A percentile compares a stretch with the other conserved stretches of the same genome.
phyloP scores from a whole-genome alignment of 2,797 vertebrate genomes.

The Phalanger gymnotis region DNA sequence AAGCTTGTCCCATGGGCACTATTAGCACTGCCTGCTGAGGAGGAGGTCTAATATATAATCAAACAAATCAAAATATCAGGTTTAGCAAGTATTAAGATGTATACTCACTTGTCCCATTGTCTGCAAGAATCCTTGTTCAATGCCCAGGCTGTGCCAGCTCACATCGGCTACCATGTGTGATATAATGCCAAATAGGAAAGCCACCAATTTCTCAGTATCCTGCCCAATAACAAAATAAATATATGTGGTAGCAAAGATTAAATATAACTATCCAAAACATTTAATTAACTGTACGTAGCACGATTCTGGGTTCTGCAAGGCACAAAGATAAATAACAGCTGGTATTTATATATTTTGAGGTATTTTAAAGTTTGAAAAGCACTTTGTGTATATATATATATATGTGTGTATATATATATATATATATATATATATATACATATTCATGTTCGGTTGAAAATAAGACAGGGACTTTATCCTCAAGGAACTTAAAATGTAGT shows the following conservation, averaged over 20 bases:
- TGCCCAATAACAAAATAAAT: slow-evolving; percentile 69
- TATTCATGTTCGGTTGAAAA: background rate
- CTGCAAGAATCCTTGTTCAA: slow-evolving; percentile 86
- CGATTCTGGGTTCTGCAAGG: background rate
- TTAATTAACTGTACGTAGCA: background rate
- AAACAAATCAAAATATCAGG: background rate
- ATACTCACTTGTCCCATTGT: slow-evolving; percentile 86
- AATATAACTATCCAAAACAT: background rate
- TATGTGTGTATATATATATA: too few relatives aligned
- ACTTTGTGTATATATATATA: background rate
- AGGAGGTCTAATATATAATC: background rate
- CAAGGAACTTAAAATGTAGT: background rate
- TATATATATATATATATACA: background rate
- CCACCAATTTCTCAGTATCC: slow-evolving; percentile 87
- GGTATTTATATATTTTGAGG: background rate
- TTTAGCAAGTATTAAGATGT: background rate
- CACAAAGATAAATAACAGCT: background rate
- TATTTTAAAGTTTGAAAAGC: background rate
- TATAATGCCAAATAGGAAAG: slow-evolving; percentile 86
- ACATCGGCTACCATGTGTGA: slow-evolving; percentile 88
- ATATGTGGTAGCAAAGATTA: background rate
- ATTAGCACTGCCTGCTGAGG: background rate
- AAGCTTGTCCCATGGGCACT: background rate
- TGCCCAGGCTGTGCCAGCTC: slow-evolving; percentile 87
- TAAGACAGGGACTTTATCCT: background rate